Evolutionary conservation across 2,888 invertebrate species (phyloP), one percentile per base, ranked within the genome.

Genomic region (Rotaria macrura): DNA sequence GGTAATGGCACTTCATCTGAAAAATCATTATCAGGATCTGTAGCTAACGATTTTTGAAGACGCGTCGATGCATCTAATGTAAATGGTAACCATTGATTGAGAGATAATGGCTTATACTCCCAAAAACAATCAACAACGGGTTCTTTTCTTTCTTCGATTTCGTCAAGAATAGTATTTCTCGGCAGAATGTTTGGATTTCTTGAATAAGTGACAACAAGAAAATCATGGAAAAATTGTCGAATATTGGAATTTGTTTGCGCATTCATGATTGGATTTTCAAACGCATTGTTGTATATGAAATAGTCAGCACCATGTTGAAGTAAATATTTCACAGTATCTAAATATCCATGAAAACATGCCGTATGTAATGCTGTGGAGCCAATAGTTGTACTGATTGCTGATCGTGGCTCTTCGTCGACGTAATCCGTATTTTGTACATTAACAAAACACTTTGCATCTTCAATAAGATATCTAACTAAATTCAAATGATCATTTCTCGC

Each of bases 251-350:
- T 9, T 10, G 12, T 14, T n/a, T n/a, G 43, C n/a, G 25, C 79
- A 79, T 79, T 79, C 2, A 43, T 25, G n/a, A 79, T 40, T n/a
- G 79, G 40, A 0, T 40, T 43, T 79, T 79, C 79, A 40, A 7
- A 1, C 12, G 20, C n/a, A 43, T 3, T 2, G 43, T 79, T 79
- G 20, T 9, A 14, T 25, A 25, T 43, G n/a, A 79, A 79, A 79
- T 79, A 79, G n/a, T 79, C 79, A 43, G 10, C 79, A n/a, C 79
- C 79, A 79, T 79, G 79, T 43, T 79, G 23, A 79, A 79, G 40
- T 23, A 79, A 17, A n/a, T 43, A 79, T 43, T 79, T 10, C 2
- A 79, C 79, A 40, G 43, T 79, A 9, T 79, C 1, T 14, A 79
- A 79, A 25, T n/a, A 43, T 43, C 40, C 40, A 4, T 79, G 38